Evolutionary conservation across 2,797 vertebrate genomes (phyloP), one percentile per base, ranked within the genome.

Genomic region (Simalia tracyae): DNA sequence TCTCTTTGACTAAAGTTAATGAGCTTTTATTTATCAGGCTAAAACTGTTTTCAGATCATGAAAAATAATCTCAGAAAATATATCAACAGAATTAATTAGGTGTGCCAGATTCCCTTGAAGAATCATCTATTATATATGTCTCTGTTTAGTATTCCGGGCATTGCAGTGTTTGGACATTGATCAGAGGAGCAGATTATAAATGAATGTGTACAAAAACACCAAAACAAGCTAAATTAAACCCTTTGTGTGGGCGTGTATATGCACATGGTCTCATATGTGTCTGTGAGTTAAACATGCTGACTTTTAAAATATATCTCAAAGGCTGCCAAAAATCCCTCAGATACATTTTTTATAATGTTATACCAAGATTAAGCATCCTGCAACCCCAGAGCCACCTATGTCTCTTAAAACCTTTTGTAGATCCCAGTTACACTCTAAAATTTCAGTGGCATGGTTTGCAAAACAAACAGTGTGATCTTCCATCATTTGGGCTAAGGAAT

Each of bases 51-150:
- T 31, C 36, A 56, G 24, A 22, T 7, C 86, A 90, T 91, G 1
- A 64, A 42, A 9, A 0, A 26, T 22, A 88, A 5, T 89, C 92
- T 89, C 1, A 7, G 54, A 42, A 4, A 91, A 42, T 31, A 17
- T 24, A 19, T 36, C 36, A 24, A 81, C 19, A 46, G 22, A 81
- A 81, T 88, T n/a, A 46, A 68, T 72, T 89, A 31, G n/a, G 50
- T 9, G 1, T 88, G 61, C 24, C 42, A 26, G 22, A 57, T 68
- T 72, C 31, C 11, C 26, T 68, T 56, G 85, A 4, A 26, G 22
- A 42, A 12, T 28, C 50, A 86, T 50, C 22, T 24, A 64, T 86
- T 84, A 94, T 94, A 85, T 86, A 91, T 89, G 89, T 50, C 14
- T 66, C 22, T 85, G 5, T 17, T 54, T 64, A 64, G 17, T 86